phyloP scores from a whole-genome alignment of 2,113 vertebrate genomes.

The Balaeniceps rex region DNA sequence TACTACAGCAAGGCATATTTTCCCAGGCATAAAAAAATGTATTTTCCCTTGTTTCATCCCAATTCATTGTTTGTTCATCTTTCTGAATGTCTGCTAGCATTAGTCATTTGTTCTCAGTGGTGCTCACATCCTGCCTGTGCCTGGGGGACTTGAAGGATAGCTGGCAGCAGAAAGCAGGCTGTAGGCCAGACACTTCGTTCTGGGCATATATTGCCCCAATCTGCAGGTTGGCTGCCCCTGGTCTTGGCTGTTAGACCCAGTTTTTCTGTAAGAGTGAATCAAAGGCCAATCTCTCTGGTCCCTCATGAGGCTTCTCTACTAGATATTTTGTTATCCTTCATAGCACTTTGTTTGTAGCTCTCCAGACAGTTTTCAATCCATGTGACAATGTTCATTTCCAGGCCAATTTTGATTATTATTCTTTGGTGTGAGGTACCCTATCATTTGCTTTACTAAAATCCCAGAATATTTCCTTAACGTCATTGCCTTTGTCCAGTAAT shows the following conservation, averaged over 20 bases:
- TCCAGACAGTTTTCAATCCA: slow-evolving; percentile 8
- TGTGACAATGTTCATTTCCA: slow-evolving; percentile 27
- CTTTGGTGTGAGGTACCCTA: slow-evolving; percentile 35
- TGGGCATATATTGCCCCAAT: not conserved
- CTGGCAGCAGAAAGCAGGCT: not conserved
- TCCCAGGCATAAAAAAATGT: not conserved
- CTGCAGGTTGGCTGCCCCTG: not conserved
- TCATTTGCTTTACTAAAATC: slow-evolving; percentile 46
- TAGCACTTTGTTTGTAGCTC: slow-evolving; percentile 18
- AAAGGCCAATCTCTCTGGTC: rapidly evolving
- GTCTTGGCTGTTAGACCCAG: not conserved
- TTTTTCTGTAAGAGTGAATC: not conserved
- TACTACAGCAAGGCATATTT: not conserved
- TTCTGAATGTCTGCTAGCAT: not conserved
- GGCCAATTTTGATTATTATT: slow-evolving; percentile 51
- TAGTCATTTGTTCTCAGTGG: not conserved
- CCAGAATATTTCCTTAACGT: slow-evolving; percentile 45
- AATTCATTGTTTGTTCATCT: not conserved
- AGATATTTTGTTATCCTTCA: not conserved
- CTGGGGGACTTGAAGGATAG: not conserved
- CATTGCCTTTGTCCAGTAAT: slow-evolving; percentile 40
- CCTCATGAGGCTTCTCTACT: not conserved
- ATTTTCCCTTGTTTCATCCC: not conserved
- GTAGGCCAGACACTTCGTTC: not conserved
- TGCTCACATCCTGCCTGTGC: not conserved